Conservation (phyloP, 2,113 vertebrate species). For the Pollachius pollachius region DNA sequence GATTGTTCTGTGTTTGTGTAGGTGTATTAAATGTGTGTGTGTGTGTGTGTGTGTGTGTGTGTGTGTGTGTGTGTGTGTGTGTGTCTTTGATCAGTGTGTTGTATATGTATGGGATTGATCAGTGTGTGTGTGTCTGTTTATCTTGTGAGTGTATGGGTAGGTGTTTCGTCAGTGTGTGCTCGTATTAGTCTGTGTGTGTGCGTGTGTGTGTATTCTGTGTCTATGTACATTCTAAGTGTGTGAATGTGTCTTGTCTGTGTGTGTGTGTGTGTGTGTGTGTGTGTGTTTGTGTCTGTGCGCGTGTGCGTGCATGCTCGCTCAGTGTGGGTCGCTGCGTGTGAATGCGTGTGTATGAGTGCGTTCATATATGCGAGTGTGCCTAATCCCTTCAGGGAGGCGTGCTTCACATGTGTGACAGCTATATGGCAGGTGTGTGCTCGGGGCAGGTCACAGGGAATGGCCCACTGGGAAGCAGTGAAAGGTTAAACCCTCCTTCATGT, state of each 20-base stretch:
- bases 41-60: not conserved
- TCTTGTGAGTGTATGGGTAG: not conserved
- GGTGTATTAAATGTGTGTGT: slow-evolving; percentile 8
- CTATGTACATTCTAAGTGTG: too few species aligned
- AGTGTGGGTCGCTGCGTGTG: too few species aligned
- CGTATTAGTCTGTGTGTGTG: too few species aligned
- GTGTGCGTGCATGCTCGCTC: too few species aligned
- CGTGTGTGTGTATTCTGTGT: too few species aligned
- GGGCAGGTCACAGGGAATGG: slow-evolving; percentile 65
- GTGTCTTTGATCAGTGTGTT: not conserved
- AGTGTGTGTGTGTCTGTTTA: not conserved
- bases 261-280: too few species aligned
- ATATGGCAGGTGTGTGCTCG: slow-evolving; percentile 66
- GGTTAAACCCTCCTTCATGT: slow-evolving; percentile 64
- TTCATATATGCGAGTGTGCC: not conserved
- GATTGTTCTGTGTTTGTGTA: not conserved
- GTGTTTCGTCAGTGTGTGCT: too few species aligned
- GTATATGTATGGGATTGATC: slow-evolving; percentile 12
- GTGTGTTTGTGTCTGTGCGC: too few species aligned
- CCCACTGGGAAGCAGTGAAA: slow-evolving; percentile 64
- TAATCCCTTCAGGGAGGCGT: slow-evolving; percentile 41
- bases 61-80: slow-evolving; percentile 5
- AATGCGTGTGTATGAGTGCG: not conserved
- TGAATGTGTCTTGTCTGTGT: too few species aligned
- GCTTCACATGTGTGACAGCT: slow-evolving; percentile 59